Evolutionary conservation across 1,140 invertebrate genomes (phyloP).

Genomic region (Pachypeltis micranthus): DNA sequence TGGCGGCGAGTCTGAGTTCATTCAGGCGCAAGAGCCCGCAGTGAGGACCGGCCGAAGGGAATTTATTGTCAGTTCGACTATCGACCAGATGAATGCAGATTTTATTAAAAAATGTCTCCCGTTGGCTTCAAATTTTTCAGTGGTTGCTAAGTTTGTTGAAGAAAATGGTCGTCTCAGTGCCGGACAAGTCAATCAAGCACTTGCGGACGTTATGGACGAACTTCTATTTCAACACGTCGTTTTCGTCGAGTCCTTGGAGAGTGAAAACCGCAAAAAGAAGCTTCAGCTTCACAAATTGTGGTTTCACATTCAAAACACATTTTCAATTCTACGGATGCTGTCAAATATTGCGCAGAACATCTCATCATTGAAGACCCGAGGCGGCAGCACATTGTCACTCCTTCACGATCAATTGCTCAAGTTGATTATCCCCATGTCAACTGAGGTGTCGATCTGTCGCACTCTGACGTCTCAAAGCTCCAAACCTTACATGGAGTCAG

Average conservation of each 20-base stretch:
- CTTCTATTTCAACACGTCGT: slow-evolving; percentile 62
- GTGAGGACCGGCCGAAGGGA: too few relatives aligned
- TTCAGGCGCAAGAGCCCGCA: too few relatives aligned
- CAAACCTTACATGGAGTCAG: slow-evolving; percentile 80
- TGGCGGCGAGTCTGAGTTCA: too few relatives aligned
- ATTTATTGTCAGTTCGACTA: too few relatives aligned
- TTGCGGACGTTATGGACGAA: slow-evolving; percentile 66
- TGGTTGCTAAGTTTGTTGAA: slow-evolving; percentile 73
- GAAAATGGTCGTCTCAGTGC: slow-evolving; percentile 58
- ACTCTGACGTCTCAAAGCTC: slow-evolving; percentile 34
- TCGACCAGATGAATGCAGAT: too few relatives aligned
- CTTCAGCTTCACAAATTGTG: slow-evolving; percentile 79
- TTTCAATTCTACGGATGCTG: slow-evolving; percentile 70
- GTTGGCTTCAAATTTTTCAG: slow-evolving; percentile 75
- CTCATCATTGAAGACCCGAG: slow-evolving; percentile 55
- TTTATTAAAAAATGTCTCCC: too few relatives aligned
- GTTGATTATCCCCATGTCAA: not conserved
- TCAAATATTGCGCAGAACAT: slow-evolving; percentile 64
- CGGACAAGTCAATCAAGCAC: slow-evolving; percentile 83
- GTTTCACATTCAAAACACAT: slow-evolving; percentile 77
- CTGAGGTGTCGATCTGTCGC: not conserved
- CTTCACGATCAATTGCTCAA: slow-evolving; percentile 51
- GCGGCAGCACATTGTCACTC: slow-evolving; percentile 72
- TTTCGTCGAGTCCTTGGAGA: slow-evolving; percentile 43
- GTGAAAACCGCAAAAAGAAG: slow-evolving; percentile 65